Evolutionary conservation across 2,797 vertebrate genomes (phyloP).

Genomic region (Chelon labrosus): DNA sequence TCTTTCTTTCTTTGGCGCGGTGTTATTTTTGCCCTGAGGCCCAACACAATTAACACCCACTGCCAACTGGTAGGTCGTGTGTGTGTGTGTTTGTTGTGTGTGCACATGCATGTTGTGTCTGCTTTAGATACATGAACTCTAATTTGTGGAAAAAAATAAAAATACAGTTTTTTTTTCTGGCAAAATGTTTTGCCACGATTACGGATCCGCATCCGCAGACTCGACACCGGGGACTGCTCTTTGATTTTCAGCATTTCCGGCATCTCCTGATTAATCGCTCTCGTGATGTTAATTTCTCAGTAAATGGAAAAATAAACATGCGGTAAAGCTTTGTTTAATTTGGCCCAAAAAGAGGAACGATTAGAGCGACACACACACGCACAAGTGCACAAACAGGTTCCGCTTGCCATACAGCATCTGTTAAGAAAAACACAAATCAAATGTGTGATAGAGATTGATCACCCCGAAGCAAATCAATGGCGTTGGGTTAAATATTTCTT

Average conservation of each 20-base stretch:
- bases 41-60: constrained; percentile 82
- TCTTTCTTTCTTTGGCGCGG: constrained; percentile 64
- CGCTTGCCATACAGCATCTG: constrained; percentile 11
- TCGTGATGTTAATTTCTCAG: constrained; percentile 50
- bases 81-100: constrained; percentile 23
- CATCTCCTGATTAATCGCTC: constrained; percentile 58
- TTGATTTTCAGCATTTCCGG: constrained; percentile 39
- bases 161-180: constrained; percentile 16
- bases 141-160: constrained; percentile 52
- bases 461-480: constrained; percentile 62
- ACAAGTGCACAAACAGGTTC: neutral
- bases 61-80: constrained; percentile 63
- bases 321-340: constrained; percentile 41
- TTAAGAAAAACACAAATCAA: constrained; percentile 34
- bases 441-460: constrained; percentile 53
- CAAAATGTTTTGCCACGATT: constrained; percentile 55
- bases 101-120: constrained; percentile 33
- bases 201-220: constrained; percentile 32
- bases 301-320: constrained; percentile 56
- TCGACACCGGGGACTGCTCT: constrained; percentile 43
- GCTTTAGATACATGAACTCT: constrained; percentile 57
- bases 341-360: constrained; percentile 27
- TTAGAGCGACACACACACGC: constrained; percentile 8
- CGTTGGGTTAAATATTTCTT: constrained; percentile 69
- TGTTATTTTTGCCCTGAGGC: constrained; percentile 79